Evolutionary conservation across 2,113 vertebrate genomes (phyloP), one percentile per base, ranked within the genome.

Genomic region (Castor canadensis): DNA sequence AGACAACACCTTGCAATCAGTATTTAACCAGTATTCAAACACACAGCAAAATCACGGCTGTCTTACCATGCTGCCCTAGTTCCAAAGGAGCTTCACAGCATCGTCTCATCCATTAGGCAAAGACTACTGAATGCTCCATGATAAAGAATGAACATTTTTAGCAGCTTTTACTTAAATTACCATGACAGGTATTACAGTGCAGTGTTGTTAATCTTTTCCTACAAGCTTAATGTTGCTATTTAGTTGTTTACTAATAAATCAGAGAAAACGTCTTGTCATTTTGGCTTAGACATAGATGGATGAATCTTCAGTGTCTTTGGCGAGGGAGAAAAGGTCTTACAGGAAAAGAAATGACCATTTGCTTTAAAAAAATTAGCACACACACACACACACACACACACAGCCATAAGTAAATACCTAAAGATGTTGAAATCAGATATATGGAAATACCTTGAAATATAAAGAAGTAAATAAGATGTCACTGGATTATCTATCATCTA

Each of bases 221-320:
- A 98, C 98, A 98, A 98, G 98, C 98, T 98, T 98, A 98, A 98
- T 98, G 98, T 98, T 98, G 95, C 96, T 98, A 96, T 98, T 98
- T 98, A 97, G 98, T 97, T 98, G 97, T 98, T 98, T 98, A 98
- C 98, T 98, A 98, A 98, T 98, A 98, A 98, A 98, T 98, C 97
- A 97, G 97, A 98, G 96, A 98, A 98, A 98, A 98, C 97, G 91
- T 87, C 96, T 82, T 96, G 98, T 98, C 98, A 81, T 98, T 98
- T 98, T 95, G 82, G 93, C 54, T 98, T 98, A 98, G 97, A n/a
- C 95, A 92, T 88, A 98, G 97, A 97, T 97, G 97, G 89, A 95
- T 98, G 97, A 60, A 45, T 97, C 92, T 52, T 94, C 1, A 22
- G 87, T 97, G 91, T 95, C 75, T 79, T 96, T 69, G 22, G 95